phyloP scores from a whole-genome alignment of 2,888 invertebrate genomes.

The Eudemis profundana region DNA sequence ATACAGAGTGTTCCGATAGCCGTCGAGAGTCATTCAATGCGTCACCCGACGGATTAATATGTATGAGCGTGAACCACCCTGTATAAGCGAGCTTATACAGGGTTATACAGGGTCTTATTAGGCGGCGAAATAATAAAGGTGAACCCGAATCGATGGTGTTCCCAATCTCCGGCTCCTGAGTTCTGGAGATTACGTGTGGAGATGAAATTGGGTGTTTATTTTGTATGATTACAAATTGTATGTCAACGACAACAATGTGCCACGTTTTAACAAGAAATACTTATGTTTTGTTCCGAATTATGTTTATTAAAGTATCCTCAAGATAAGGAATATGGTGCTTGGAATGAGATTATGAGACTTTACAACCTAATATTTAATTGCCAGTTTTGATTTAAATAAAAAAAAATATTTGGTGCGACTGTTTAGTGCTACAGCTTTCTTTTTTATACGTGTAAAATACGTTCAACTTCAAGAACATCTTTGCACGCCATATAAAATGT shows the following conservation, averaged over 20 bases:
- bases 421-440: no score
- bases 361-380: no score
- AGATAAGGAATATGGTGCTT: no score
- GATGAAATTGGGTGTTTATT: conserved; percentile 21
- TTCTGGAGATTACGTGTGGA: conserved; percentile 31
- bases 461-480: no score
- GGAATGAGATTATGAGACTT: no score
- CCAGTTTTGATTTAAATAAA: no score
- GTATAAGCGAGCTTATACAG: conserved; percentile 42
- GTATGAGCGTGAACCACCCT: conserved; percentile 43
- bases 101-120: conserved; percentile 40
- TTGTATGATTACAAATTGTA: background rate
- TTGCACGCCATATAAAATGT: no score
- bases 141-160: conserved; percentile 33
- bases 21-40: conserved; percentile 43
- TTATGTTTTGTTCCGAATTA: no score
- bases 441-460: no score
- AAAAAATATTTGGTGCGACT: background rate
- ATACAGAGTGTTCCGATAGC: conserved; percentile 39
- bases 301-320: no score
- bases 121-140: conserved; percentile 41
- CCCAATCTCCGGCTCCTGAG: conserved; percentile 28
- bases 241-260: no score
- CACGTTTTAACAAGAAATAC: no score
- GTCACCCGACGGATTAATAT: conserved; percentile 43